Conservation (phyloP, 2,797 vertebrate genomes). For the Typhlichthys subterraneus region DNA sequence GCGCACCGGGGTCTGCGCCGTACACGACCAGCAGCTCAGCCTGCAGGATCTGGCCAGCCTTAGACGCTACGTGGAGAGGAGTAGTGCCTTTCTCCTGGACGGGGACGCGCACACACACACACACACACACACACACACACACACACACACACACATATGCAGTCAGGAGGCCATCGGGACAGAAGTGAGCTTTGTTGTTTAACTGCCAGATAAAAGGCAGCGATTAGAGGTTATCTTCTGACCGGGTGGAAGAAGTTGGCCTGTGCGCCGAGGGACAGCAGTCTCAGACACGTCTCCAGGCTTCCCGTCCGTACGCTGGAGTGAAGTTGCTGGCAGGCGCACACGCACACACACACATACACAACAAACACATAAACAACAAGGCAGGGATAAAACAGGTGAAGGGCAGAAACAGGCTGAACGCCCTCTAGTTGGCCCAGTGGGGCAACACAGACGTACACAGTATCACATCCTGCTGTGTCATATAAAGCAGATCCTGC, state of each 20-base stretch:
- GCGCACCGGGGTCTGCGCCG: conserved; percentile 92
- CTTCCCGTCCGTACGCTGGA: conserved; percentile 96
- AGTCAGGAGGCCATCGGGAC: conserved; percentile 19
- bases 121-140: conserved; percentile 11
- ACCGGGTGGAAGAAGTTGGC: conserved; percentile 99
- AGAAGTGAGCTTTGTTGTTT: conserved; percentile 10
- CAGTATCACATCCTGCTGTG: conserved; percentile 56
- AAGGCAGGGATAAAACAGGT: conserved; percentile 2
- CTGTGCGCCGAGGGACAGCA: conserved; percentile 94
- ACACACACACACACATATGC: conserved; percentile 4
- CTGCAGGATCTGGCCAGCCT: conserved; percentile 93
- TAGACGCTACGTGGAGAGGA: conserved; percentile 92
- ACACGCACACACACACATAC: conserved; percentile 22
- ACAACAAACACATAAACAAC: conserved; percentile 32
- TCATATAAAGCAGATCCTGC: conserved; percentile 55
- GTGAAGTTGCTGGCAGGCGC: conserved; percentile 87
- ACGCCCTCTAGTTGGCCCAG: conserved; percentile 43
- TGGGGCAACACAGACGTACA: conserved; percentile 33
- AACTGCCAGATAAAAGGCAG: conserved; percentile 11
- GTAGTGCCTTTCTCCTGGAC: conserved; percentile 94
- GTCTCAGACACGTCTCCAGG: conserved; percentile 94
- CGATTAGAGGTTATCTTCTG: conserved; percentile 45
- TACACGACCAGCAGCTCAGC: conserved; percentile 95
- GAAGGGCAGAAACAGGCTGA: conserved; percentile 32
- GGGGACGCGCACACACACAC: conserved; percentile 3